These are phyloP conservation scores for Picus viridis DNA, from an alignment of 2,797 vertebrate species.

Conservation along the genomic window DNA sequence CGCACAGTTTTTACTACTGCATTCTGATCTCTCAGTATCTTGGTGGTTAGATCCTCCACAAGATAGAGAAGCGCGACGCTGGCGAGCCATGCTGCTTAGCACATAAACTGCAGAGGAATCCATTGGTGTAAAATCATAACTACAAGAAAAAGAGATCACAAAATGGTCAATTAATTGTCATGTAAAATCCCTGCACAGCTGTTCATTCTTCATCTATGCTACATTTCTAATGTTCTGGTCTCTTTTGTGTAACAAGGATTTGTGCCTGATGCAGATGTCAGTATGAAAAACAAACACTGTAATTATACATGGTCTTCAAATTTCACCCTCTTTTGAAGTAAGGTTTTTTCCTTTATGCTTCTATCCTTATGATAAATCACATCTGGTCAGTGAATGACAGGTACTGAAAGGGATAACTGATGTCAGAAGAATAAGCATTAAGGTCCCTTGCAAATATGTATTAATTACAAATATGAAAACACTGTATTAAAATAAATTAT, in stretches of 20 bases:
- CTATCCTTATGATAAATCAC: neutral
- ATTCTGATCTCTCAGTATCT: slow-evolving; percentile 89
- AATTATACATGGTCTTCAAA: neutral
- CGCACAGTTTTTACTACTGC: slow-evolving; percentile 84
- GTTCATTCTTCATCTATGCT: neutral
- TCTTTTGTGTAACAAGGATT: neutral
- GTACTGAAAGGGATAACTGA: neutral
- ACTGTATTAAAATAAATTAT: neutral
- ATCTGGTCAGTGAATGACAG: neutral
- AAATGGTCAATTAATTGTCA: neutral
- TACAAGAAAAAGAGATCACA: slow-evolving; percentile 54
- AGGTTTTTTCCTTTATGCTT: neutral
- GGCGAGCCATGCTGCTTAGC: slow-evolving; percentile 98
- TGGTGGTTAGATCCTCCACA: slow-evolving; percentile 88
- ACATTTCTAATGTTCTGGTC: neutral
- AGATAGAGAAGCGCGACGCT: slow-evolving; percentile 93
- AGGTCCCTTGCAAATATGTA: neutral
- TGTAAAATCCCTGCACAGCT: neutral
- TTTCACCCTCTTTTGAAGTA: neutral
- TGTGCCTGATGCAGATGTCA: neutral
- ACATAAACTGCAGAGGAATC: slow-evolving; percentile 98
- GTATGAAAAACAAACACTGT: neutral
- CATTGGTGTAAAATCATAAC: slow-evolving; percentile 97
- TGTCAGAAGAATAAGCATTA: neutral
- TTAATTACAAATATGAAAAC: neutral